Base-by-base conservation (phyloP, 23 tunicate genomes). In the Halocynthia aurantium region DNA sequence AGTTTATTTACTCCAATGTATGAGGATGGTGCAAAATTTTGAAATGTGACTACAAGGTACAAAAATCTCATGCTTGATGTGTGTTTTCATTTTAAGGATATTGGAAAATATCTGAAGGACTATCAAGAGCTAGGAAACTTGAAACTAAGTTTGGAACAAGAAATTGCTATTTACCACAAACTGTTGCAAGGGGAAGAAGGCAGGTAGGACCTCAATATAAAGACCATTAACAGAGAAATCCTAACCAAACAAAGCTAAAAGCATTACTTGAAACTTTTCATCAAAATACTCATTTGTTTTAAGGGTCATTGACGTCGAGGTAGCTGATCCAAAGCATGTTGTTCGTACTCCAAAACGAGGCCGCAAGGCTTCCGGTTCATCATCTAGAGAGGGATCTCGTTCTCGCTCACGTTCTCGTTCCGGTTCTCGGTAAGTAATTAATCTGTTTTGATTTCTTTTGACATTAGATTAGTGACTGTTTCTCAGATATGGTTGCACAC, bases 81-180 rank as follows among this genome's bases (percentile, higher is more conserved):
- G 44, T 31, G 44, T 78, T 84, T 84, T 21, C 12, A 8, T 44
- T 67, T 86, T 6, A 78, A 88, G 95, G 95, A 88, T 53, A 69
- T 88, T 53, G 95, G 87, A 56, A 88, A 88, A 66, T 84, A 88
- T 72, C 56, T 88, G 85, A 88, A 78, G 71, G 80, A 84, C 63
- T 88, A 88, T 44, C 95, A 88, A 70, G 84, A 80, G 0, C 70
- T 88, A 81, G 68, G 80, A 72, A 67, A 76, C 50, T 55, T 84
- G 76, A 88, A 83, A 40, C 15, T 88, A 51, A 88, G 95, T 67
- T 80, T 88, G 82, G 88, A 84, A 11, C 95, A 88, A 56, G 95
- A 88, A 79, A 88, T 88, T 57, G 76, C 84, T 11, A 88, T 88
- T 62, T 88, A 88, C 82, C 81, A 84, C 77, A 88, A 83, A 65